Base-by-base conservation (phyloP, 2,113 vertebrate species). In the Hiodon alosoides region DNA sequence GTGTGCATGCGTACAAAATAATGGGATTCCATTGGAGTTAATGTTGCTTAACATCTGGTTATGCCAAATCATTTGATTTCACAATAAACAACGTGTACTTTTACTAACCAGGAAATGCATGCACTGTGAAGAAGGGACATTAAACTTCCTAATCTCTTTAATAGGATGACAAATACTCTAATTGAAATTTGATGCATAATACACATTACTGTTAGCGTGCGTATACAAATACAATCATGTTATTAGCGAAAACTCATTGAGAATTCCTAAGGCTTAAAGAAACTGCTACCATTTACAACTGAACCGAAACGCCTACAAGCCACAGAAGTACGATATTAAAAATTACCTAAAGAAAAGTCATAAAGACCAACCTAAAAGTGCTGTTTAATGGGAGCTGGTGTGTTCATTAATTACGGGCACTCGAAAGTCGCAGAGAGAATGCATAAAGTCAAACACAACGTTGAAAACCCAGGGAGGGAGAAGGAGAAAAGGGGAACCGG, bases 101-200 rank as follows among this genome's bases (percentile, higher is more conserved):
- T 31, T 70, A 67, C 64, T 50, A n/a, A 47, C 57, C 5, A 54
- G 55, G 62, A 55, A 50, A 64, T 13, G 69, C 14, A 54, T 68
- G 68, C 48, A 71, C 59, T 67, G 59, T 47, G 67, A 66, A 67
- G 65, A 17, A 69, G 17, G 8, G 46, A 51, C 46, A 77, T 71
- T 79, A 67, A 76, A 72, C 60, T 71, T 74, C 73, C 64, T 76
- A 65, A 69, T 78, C 73, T n/a, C 61, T 71, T 65, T 64, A 31
- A 50, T 67, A 55, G 52, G 14, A 48, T 76, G 77, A 78, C 75
- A 72, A 75, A 55, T 64, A 52, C 1, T 60, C 72, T 73, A 76
- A 79, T 79, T 78, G 71, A 52, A 69, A 47, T 13, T 69, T 68
- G 60, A 77, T 67, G 77, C 69, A 79, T 64, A 7, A 51, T 53